A percentile compares a stretch with the other conserved stretches of the same genome.
Conservation (phyloP, 2,113 vertebrate genomes). For the Bos indicus region DNA sequence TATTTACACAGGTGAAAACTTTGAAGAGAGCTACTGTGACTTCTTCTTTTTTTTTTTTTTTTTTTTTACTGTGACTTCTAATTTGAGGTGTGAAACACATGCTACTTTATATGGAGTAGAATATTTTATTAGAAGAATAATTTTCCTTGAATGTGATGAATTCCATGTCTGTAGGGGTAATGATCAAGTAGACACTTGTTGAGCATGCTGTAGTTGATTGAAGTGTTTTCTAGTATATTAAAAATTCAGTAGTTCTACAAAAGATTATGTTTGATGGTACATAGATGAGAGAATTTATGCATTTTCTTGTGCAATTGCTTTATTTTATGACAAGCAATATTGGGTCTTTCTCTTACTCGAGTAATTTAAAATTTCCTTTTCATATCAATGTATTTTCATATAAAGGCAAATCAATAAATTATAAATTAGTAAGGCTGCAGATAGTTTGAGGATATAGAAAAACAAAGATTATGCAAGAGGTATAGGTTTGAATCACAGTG, state of each 20-base stretch:
- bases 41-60: neutral
- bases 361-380: neutral
- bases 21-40: neutral
- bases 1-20: neutral
- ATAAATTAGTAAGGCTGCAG: neutral
- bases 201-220: neutral
- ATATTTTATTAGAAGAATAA: neutral
- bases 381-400: neutral
- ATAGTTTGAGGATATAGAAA: neutral
- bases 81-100: neutral
- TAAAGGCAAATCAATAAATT: conserved; percentile 8
- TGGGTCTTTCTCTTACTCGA: neutral
- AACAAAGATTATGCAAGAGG: neutral
- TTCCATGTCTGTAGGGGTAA: neutral
- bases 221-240: neutral
- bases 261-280: neutral
- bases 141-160: neutral
- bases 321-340: conserved; percentile 5
- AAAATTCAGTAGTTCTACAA: neutral
- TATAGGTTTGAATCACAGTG: neutral
- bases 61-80: neutral
- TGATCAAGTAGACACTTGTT: neutral
- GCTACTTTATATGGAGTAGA: neutral
- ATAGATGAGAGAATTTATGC: neutral
- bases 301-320: neutral